phyloP scores from a whole-genome alignment of 2,113 vertebrate genomes.

The Reinhardtius hippoglossoides region DNA sequence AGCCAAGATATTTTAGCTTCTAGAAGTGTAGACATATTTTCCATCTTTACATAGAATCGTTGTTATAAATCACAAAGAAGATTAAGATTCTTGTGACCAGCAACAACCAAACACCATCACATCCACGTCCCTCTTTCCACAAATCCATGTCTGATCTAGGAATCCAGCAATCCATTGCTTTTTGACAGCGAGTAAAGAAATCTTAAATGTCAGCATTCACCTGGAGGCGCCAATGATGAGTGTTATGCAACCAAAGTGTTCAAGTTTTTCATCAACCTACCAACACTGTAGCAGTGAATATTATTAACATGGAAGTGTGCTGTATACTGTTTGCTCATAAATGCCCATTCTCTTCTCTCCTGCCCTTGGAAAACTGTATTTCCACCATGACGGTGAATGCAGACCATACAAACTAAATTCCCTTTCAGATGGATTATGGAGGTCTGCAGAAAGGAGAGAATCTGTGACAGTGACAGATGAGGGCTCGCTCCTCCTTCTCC shows the following conservation, averaged over 20 bases:
- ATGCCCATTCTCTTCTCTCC: neutral
- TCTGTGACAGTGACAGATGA: constrained; percentile 42
- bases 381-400: neutral
- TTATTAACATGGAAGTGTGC: neutral
- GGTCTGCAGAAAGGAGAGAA: constrained; percentile 11
- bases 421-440: neutral
- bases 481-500: constrained; percentile 13
- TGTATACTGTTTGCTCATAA: neutral
- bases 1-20: no score
- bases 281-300: neutral
- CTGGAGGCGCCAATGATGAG: no score
- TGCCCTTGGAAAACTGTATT: constrained; percentile 3
- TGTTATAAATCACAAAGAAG: no score
- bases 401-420: neutral
- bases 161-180: no score
- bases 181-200: no score
- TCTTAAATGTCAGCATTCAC: no score
- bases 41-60: no score
- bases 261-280: neutral
- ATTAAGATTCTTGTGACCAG: no score
- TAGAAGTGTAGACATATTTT: no score
- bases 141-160: no score
- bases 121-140: no score
- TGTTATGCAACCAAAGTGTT: neutral
- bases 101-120: no score